Conservation (phyloP, 2,888 invertebrate species). For the Exephanes ischioxanthus region DNA sequence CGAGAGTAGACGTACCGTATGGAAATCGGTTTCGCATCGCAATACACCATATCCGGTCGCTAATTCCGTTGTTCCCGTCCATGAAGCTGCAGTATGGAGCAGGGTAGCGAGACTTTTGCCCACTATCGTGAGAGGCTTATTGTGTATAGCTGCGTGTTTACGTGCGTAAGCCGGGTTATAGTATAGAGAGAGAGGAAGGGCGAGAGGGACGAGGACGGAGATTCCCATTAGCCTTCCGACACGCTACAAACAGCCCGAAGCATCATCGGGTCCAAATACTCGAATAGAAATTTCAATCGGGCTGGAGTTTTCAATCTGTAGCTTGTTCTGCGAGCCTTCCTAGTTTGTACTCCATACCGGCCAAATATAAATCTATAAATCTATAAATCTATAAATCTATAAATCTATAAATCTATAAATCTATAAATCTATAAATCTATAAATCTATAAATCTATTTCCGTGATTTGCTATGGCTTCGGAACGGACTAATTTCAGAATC, state of each 20-base stretch:
- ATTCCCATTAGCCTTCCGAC: conserved; percentile 6
- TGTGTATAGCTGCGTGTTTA: conserved; percentile 15
- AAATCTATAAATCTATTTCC: too few relatives aligned
- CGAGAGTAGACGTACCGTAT: conserved; percentile 1
- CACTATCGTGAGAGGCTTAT: conserved; percentile 9
- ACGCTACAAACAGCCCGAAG: neutral
- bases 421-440: too few relatives aligned
- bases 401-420: too few relatives aligned
- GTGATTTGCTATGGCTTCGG: too few relatives aligned
- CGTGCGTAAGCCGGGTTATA: conserved; percentile 10
- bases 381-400: too few relatives aligned
- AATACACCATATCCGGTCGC: neutral
- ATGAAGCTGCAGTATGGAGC: neutral
- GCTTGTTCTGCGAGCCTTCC: too few relatives aligned
- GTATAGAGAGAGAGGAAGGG: neutral
- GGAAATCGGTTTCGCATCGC: neutral
- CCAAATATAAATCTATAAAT: too few relatives aligned
- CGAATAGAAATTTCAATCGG: conserved; percentile 3
- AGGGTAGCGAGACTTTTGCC: neutral
- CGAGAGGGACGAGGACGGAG: neutral
- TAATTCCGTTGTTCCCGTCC: neutral
- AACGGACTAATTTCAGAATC: too few relatives aligned
- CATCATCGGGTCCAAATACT: conserved; percentile 3
- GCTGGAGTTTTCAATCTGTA: neutral
- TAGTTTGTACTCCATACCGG: too few relatives aligned